Evolutionary conservation across 2,113 vertebrate genomes (phyloP), one percentile per base, ranked within the genome.

Genomic region (Raja brachyura): DNA sequence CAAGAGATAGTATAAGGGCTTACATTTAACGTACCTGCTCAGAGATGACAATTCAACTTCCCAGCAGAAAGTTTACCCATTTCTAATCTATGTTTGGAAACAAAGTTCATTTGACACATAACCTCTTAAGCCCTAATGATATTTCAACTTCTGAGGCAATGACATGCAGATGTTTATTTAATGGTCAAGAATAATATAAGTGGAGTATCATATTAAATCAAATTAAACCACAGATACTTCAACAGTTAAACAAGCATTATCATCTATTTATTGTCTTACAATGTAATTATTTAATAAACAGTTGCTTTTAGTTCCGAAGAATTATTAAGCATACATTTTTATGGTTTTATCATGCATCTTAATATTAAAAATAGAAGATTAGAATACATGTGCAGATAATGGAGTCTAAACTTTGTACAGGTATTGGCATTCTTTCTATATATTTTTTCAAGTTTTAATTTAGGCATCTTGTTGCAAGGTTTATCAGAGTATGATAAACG

Each of bases 221-320:
- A 68, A 74, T 92, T 18, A 74, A 39, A 7, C 31, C 31, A 48
- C 20, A 20, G 95, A 95, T 95, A 96, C 95, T 96, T 95, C 96
- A 96, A 95, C 94, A 95, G 94, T 95, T 95, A 95, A 96, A 96
- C 95, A 94, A 94, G 95, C 96, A 96, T 94, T 94, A 94, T 13
- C 48, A 95, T 96, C 94, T 97, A 97, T 97, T 97, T 97, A 92
- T 92, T 39, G 97, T 97, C 97, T 97, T 95, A 97, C 95, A 95
- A 94, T 96, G 95, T 96, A 96, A 96, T 96, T 97, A 97, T 97
- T 96, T 96, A 97, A 96, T 95, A 94, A 97, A 95, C 95, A 96
- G 96, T 92, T 92, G 95, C 95, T 93, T 96, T 94, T 96, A 95
- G 95, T 95, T 94, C 39, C 54, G 77, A 95, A 95, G 95, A 94